Conservation (phyloP, 2,113 vertebrate genomes). For the Lichenostomus cassidix region DNA sequence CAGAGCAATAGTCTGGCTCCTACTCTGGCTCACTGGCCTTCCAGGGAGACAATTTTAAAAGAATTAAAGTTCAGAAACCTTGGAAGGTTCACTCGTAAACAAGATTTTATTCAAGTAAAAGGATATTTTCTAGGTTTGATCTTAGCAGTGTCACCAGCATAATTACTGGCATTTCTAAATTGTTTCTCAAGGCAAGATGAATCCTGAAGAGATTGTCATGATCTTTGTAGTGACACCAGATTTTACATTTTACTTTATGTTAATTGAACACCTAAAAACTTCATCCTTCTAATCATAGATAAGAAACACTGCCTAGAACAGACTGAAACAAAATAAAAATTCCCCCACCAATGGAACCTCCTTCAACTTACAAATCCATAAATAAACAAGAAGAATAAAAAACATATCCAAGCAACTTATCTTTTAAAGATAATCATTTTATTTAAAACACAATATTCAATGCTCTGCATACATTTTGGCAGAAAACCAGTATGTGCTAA, state of each 20-base stretch:
- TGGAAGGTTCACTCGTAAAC: background rate
- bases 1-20: background rate
- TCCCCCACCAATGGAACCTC: background rate
- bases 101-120: background rate
- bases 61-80: background rate
- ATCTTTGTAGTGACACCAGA: background rate
- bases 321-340: background rate
- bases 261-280: background rate
- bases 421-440: background rate
- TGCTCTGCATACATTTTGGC: background rate
- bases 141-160: background rate
- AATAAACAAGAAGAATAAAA: background rate
- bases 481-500: background rate
- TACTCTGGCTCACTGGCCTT: background rate
- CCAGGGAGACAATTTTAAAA: background rate
- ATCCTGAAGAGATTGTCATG: background rate
- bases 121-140: background rate
- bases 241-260: background rate
- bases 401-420: background rate
- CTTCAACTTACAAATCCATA: background rate
- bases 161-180: background rate
- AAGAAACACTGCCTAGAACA: background rate
- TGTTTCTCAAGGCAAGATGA: background rate
- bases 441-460: background rate
- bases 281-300: background rate